Conservation (phyloP, 2,888 invertebrate genomes). For the Polietes domitor region DNA sequence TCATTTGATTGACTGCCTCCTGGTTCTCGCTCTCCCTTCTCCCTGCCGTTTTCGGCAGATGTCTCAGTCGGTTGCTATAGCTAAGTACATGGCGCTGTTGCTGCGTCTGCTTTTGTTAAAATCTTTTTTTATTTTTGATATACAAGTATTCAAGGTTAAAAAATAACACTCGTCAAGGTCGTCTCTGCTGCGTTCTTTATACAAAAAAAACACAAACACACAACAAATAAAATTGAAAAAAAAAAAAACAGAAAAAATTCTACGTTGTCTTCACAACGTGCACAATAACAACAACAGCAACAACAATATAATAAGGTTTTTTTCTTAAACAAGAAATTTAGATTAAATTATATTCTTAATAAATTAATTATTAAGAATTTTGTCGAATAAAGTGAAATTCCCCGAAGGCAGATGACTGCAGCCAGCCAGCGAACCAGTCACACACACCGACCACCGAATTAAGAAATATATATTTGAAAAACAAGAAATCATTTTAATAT, state of each 20-base stretch:
- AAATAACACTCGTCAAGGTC: conserved; percentile 81
- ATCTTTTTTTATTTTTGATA: conserved; percentile 52
- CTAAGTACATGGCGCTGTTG: conserved; percentile 16
- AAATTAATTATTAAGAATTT: conserved; percentile 6
- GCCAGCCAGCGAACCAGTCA: neutral
- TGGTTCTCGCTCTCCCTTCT: no score
- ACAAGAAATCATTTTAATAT: neutral
- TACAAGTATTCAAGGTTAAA: conserved; percentile 79
- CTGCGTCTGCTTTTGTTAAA: conserved; percentile 38
- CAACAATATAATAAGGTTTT: neutral
- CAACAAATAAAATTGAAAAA: neutral
- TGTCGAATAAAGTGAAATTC: neutral
- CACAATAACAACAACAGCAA: conserved; percentile 24
- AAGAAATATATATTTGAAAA: no score
- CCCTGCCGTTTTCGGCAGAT: neutral
- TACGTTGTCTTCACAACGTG: neutral
- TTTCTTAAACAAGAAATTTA: neutral
- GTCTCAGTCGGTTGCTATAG: neutral
- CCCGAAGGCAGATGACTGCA: neutral
- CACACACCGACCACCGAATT: no score
- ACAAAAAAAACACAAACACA: conserved; percentile 7
- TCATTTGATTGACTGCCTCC: no score
- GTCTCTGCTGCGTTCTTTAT: conserved; percentile 67
- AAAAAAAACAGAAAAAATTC: neutral
- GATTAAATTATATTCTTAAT: conserved; percentile 18